Evolutionary conservation across 1,140 invertebrate genomes (phyloP).

Genomic region (Ceratoteleas bidentatus): DNA sequence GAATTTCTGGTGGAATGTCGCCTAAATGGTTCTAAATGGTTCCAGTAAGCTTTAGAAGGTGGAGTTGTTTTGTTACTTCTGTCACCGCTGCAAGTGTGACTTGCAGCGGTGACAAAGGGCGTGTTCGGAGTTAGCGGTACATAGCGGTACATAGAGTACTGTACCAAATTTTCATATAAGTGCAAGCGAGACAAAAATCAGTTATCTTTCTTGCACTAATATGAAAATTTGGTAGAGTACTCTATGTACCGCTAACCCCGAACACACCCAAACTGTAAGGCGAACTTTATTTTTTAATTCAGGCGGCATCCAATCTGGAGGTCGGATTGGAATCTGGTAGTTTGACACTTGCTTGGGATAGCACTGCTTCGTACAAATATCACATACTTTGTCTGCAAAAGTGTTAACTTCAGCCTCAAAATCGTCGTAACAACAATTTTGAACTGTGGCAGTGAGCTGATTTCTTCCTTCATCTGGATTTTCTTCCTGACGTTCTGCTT

Average conservation of each 20-base stretch:
- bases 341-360: conserved; percentile 4
- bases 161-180: too few relatives aligned
- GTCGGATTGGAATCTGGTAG: background rate
- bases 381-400: conserved; percentile 18
- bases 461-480: conserved; percentile 5
- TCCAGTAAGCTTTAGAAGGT: conserved; percentile 27
- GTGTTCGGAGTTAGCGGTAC: too few relatives aligned
- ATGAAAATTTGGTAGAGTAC: too few relatives aligned
- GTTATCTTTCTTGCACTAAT: too few relatives aligned
- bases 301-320: background rate
- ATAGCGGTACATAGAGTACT: too few relatives aligned
- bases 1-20: conserved; percentile 17
- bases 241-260: too few relatives aligned
- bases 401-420: conserved; percentile 14
- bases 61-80: conserved; percentile 6
- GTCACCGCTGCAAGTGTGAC: background rate
- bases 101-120: conserved; percentile 26
- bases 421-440: background rate
- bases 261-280: too few relatives aligned
- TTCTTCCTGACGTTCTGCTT: background rate
- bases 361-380: conserved; percentile 20
- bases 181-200: too few relatives aligned
- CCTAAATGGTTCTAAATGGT: conserved; percentile 30
- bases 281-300: background rate
- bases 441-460: background rate